A percentile compares a stretch with the other conserved stretches of the same genome.
phyloP scores from a whole-genome alignment of 2,888 invertebrate species.

The Pilophorus perplexus region DNA sequence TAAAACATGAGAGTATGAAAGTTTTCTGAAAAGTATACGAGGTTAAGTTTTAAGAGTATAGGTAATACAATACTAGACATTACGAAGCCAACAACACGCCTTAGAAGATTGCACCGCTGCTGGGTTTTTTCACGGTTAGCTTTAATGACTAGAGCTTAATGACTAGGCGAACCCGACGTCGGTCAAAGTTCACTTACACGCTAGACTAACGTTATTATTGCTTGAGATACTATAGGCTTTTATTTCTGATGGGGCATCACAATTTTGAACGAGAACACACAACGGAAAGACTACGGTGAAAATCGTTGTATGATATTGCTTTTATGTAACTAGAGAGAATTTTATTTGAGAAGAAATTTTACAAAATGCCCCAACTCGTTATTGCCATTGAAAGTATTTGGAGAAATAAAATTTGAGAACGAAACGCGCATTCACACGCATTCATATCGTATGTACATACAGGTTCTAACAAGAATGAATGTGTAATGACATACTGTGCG shows the following conservation, averaged over 20 bases:
- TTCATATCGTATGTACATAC: background rate
- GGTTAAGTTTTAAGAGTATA: conserved; percentile 15
- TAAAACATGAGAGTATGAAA: background rate
- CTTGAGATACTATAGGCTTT: conserved; percentile 46
- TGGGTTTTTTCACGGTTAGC: conserved; percentile 2
- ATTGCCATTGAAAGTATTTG: conserved; percentile 44
- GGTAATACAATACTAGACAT: conserved; percentile 35
- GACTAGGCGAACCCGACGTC: conserved; percentile 1
- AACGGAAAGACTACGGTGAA: conserved; percentile 26
- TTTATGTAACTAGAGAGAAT: background rate
- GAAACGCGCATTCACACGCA: background rate
- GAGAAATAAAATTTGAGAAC: background rate
- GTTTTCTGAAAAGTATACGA: background rate
- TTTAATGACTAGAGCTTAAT: conserved; percentile 16
- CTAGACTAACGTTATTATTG: conserved; percentile 46
- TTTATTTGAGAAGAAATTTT: background rate
- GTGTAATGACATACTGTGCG: no score
- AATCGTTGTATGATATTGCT: conserved; percentile 42
- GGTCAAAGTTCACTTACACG: conserved; percentile 24
- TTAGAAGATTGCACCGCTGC: background rate
- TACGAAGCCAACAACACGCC: conserved; percentile 14
- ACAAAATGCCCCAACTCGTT: conserved; percentile 41
- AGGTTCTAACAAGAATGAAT: no score
- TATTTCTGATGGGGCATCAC: conserved; percentile 38
- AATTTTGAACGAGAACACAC: conserved; percentile 28